Conservation (phyloP, 2,113 vertebrate genomes). For the Nothobranchius kuhntae region DNA sequence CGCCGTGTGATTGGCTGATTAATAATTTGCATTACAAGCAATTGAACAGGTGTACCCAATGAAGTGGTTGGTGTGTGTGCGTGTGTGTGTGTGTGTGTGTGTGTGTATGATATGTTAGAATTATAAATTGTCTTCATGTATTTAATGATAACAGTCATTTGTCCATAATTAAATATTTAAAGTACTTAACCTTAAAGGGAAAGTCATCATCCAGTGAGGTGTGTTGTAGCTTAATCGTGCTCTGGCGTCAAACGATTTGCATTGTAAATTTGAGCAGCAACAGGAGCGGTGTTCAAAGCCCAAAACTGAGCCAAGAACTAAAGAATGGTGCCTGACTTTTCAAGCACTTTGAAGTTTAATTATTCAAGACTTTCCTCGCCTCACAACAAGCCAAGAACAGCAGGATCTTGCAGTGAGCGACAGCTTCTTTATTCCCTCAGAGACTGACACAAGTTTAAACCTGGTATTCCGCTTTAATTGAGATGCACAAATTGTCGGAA, state of each 20-base stretch:
- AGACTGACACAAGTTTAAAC: constrained; percentile 74
- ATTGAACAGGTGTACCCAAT: no score
- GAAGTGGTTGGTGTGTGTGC: no score
- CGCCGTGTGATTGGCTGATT: no score
- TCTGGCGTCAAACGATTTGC: neutral
- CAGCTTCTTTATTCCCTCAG: constrained; percentile 65
- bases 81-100: no score
- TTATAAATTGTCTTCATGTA: neutral
- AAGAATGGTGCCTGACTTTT: constrained; percentile 50
- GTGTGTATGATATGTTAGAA: neutral
- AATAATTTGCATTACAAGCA: no score
- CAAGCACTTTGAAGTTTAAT: constrained; percentile 66
- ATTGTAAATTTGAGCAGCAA: constrained; percentile 1
- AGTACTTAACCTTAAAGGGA: neutral
- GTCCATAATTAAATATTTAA: neutral
- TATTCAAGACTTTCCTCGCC: constrained; percentile 66
- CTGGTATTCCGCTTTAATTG: constrained; percentile 60
- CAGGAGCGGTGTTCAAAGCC: constrained; percentile 18
- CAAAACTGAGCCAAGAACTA: constrained; percentile 34
- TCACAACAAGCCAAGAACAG: constrained; percentile 58
- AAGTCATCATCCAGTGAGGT: neutral
- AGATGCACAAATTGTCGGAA: constrained; percentile 64
- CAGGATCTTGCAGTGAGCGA: constrained; percentile 30
- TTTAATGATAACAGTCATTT: neutral
- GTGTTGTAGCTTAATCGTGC: neutral